Evolutionary conservation across 2,113 vertebrate species (phyloP), one percentile per base, ranked within the genome.

Genomic region (Gobiocypris rarus): DNA sequence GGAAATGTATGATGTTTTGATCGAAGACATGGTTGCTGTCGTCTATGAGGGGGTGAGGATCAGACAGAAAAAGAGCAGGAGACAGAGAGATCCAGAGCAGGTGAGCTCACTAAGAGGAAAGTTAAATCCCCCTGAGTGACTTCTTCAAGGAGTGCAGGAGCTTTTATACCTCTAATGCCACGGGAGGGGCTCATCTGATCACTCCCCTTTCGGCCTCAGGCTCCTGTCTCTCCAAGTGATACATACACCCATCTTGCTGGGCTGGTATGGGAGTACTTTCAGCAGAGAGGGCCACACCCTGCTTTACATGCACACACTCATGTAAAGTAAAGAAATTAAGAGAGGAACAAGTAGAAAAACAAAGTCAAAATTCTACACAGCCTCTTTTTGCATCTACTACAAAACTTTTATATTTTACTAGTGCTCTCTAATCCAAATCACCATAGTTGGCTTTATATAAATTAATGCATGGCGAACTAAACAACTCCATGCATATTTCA

Each of bases 31-130:
- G 84, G 65, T 31, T 88, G 86, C 26, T 85, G 75, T 84, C 61
- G 52, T 86, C 58, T 63, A 15, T 34, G 22, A 59, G 38, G 75
- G 70, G 65, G 17, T 69, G 45, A 86, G 83, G 70, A 81, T 80
- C 67, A 34, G 43, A 61, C 1, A 71, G 59, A 82, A 52, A 85
- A 76, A 26, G 74, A 69, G 52, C 50, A 50, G 28, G 48, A 90
- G 83, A 87, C 26, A 85, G 71, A 86, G 83, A 91, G 84, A 69
- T 88, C 77, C 83, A 88, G 91, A 90, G 91, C 83, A 86, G 87
- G 82, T 82, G 85, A 90, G 91, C 80, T 86, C 93, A 94, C 93
- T 86, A 88, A 94, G 93, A 94, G 93, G 93, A 89, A 85, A 92
- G 88, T 89, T 83, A 86, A 87, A 85, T 93, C 87, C 93, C 94